Evolutionary conservation across 2,797 vertebrate species (phyloP).

Genomic region (Dromococcyx pavoninus): DNA sequence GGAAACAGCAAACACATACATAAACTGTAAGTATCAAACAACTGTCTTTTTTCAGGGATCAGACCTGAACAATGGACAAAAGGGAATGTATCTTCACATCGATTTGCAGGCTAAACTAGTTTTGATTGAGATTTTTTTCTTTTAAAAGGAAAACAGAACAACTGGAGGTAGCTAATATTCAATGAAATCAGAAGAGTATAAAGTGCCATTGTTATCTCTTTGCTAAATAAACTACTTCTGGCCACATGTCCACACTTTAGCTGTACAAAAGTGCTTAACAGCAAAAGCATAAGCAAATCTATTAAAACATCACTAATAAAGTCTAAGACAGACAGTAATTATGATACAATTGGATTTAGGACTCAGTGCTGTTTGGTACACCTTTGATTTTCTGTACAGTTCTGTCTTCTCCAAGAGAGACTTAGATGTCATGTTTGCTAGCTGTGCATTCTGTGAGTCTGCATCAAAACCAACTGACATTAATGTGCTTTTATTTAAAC

Average conservation of each 20-base stretch:
- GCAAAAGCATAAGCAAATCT: background rate
- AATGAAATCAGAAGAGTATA: background rate
- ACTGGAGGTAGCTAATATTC: background rate
- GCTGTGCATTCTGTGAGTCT: background rate
- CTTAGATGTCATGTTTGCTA: background rate
- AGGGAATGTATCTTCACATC: background rate
- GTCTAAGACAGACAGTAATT: background rate
- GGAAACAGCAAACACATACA: background rate
- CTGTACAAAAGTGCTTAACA: background rate
- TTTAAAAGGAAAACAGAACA: background rate
- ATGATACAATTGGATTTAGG: background rate
- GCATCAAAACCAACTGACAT: background rate
- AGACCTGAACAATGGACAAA: background rate
- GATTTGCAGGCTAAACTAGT: background rate
- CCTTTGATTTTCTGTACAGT: background rate
- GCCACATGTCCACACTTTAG: background rate
- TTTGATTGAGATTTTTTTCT: background rate
- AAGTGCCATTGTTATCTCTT: background rate
- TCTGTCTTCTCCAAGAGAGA: background rate
- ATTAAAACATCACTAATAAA: background rate
- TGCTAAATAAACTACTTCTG: background rate
- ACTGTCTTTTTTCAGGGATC: background rate
- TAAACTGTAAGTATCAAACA: background rate
- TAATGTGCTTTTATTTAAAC: background rate
- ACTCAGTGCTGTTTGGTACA: background rate